Evolutionary conservation across 2,113 vertebrate species (phyloP).

Genomic region (Hippocampus zosterae): DNA sequence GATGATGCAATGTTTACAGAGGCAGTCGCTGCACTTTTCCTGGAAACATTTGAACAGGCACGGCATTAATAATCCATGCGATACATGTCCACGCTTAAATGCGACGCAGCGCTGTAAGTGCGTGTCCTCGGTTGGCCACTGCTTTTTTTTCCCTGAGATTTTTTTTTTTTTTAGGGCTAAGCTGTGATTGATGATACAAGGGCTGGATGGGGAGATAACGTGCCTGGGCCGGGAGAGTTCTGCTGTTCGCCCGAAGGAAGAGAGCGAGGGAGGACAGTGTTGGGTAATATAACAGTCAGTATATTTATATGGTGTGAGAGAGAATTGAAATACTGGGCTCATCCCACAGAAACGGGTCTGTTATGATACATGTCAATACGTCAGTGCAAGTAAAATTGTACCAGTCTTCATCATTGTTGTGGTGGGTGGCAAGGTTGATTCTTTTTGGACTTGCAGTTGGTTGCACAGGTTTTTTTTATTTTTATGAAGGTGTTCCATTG

Average conservation of each 20-base stretch:
- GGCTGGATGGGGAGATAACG: slow-evolving; percentile 67
- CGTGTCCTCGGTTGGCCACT: slow-evolving; percentile 39
- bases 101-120: slow-evolving; percentile 34
- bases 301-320: slow-evolving; percentile 9
- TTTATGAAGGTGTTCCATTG: too few relatives aligned
- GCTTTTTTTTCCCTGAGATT: slow-evolving; percentile 45
- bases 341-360: background rate
- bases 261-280: slow-evolving; percentile 25
- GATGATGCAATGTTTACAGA: slow-evolving; percentile 35
- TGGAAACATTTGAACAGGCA: slow-evolving; percentile 47
- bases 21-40: slow-evolving; percentile 43
- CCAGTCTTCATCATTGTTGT: background rate
- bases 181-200: slow-evolving; percentile 65
- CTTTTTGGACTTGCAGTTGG: background rate
- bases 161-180: slow-evolving; percentile 41
- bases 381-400: background rate
- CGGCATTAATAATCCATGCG: slow-evolving; percentile 62
- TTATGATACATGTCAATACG: slow-evolving; percentile 1
- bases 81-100: slow-evolving; percentile 40
- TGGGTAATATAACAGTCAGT: slow-evolving; percentile 10
- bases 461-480: background rate
- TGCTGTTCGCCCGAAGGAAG: slow-evolving; percentile 51
- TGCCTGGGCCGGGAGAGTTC: slow-evolving; percentile 46
- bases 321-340: slow-evolving; percentile 1
- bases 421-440: background rate